Evolutionary conservation across 2,797 vertebrate species (phyloP).

Genomic region (Ara ararauna): DNA sequence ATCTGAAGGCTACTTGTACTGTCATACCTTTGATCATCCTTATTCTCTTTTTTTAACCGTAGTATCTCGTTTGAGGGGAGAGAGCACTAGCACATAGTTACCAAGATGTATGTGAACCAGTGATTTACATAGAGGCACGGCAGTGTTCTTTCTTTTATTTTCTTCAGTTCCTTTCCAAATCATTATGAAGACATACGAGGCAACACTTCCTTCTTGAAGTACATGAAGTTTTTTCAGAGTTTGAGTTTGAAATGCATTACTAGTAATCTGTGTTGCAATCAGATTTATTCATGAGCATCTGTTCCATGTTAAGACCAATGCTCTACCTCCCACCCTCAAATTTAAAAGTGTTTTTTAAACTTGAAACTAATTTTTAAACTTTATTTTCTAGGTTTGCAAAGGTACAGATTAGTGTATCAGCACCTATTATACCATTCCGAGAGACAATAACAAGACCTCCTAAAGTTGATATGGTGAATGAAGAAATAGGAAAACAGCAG

Average conservation of each 20-base stretch:
- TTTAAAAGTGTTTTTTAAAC: background rate
- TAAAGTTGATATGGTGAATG: slow-evolving; percentile 98
- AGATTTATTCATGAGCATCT: background rate
- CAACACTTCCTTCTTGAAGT: background rate
- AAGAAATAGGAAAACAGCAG: slow-evolving; percentile 93
- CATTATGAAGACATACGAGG: background rate
- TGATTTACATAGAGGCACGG: background rate
- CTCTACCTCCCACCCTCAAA: background rate
- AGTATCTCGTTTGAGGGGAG: background rate
- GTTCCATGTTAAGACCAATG: background rate
- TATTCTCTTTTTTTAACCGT: background rate
- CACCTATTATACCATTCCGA: slow-evolving; percentile 95
- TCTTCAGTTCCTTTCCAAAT: background rate
- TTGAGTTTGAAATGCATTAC: background rate
- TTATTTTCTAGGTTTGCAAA: slow-evolving; percentile 89
- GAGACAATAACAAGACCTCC: slow-evolving; percentile 94
- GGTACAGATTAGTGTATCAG: slow-evolving; percentile 89
- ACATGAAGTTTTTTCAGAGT: background rate
- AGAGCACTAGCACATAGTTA: background rate
- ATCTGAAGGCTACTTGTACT: background rate
- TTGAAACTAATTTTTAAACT: background rate
- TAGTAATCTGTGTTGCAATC: background rate
- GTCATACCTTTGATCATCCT: background rate
- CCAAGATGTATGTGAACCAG: background rate
- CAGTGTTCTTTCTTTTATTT: background rate